Percentiles rank a stretch among this genome's conserved stretches.
These are phyloP conservation scores for Drosophila eugracilis DNA, from an alignment of 1,140 invertebrate genomes.

Conservation along the genomic window DNA sequence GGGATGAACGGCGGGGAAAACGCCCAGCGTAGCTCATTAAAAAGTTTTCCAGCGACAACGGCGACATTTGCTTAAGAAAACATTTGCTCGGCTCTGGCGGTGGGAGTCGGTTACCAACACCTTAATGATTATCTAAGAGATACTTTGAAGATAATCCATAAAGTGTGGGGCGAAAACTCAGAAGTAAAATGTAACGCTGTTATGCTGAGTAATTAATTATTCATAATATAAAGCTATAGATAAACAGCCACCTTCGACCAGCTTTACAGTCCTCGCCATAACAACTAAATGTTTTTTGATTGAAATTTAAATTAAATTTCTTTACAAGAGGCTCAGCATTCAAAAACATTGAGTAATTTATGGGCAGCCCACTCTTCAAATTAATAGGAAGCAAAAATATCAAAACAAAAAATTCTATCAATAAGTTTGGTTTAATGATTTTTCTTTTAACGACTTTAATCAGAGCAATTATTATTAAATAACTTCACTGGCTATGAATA, in stretches of 20 bases:
- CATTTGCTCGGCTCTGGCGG: conserved; percentile 43
- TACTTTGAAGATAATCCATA: conserved; percentile 72
- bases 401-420: background rate
- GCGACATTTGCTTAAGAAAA: conserved; percentile 74
- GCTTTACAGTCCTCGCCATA: too few relatives aligned
- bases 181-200: conserved; percentile 63
- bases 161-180: conserved; percentile 38
- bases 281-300: conserved; percentile 50
- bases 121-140: conserved; percentile 73
- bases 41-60: conserved; percentile 71
- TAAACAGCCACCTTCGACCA: conserved; percentile 13
- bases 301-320: conserved; percentile 63
- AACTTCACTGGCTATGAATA: background rate
- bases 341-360: conserved; percentile 31
- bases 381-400: background rate
- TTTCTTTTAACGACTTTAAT: background rate
- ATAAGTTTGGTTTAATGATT: background rate
- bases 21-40: conserved; percentile 70
- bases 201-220: conserved; percentile 72
- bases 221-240: conserved; percentile 62
- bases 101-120: conserved; percentile 39
- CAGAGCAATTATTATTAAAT: background rate
- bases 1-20: conserved; percentile 19
- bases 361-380: background rate
- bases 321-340: conserved; percentile 23